These are phyloP conservation scores for Mnemiopsis leidyi DNA, from an alignment of 37 sponge, comb jelly and placozoan genomes.

Conservation along the genomic window DNA sequence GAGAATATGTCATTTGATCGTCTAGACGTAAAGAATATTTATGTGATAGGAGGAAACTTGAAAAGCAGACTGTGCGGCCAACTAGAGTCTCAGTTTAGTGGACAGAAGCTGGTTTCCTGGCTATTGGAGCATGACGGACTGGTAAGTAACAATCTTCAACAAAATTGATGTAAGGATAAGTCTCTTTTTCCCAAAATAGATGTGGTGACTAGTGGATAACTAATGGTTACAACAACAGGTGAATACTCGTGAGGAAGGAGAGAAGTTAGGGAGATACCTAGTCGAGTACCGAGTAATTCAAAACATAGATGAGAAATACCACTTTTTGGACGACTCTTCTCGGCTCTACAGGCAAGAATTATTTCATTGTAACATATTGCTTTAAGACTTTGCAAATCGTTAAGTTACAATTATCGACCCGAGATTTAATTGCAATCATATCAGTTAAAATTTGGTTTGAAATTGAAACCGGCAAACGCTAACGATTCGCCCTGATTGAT, in stretches of 20 bases:
- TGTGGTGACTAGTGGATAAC: too few species aligned
- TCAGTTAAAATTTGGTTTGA: too few species aligned
- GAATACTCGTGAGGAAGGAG: not conserved
- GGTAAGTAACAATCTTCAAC: not conserved
- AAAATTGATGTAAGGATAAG: not conserved
- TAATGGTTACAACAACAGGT: too few species aligned
- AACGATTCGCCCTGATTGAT: too few species aligned
- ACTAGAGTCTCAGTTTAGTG: not conserved
- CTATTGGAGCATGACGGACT: not conserved
- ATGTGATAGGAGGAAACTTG: not conserved
- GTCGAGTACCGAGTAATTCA: conserved; percentile 29
- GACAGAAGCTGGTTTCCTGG: conserved; percentile 36
- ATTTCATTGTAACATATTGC: too few species aligned
- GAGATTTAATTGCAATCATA: too few species aligned
- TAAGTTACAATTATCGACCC: too few species aligned
- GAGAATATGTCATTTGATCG: not conserved
- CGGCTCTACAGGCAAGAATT: not conserved
- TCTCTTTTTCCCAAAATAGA: too few species aligned
- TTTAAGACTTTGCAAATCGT: too few species aligned
- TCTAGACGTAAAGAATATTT: not conserved
- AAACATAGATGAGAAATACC: conserved; percentile 13
- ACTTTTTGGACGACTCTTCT: not conserved
- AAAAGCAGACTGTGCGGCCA: not conserved
- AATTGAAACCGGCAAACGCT: too few species aligned
- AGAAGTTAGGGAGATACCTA: not conserved